Base-by-base conservation (phyloP, 2,888 invertebrate genomes). In the Euplagia quadripunctaria region DNA sequence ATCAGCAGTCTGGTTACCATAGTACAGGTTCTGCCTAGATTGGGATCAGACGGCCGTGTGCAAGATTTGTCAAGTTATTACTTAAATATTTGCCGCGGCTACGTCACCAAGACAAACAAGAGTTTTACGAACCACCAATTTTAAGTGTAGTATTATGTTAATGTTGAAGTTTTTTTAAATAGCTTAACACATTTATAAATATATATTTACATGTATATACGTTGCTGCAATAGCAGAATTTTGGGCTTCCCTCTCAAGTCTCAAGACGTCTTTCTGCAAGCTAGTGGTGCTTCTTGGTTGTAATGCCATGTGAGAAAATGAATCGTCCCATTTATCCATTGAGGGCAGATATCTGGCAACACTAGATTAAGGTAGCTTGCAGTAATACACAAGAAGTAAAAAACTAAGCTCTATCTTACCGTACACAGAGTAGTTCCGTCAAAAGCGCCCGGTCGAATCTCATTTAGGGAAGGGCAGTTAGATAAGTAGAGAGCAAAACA, bases 401-500 rank as follows among this genome's bases (percentile, higher is more conserved):
- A 41, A 61, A 51, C 58, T 61, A 20, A 20, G 20, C n/a, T 20
- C n/a, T 11, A n/a, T 55, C 96, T 96, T 88, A 97, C 97, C 92
- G 92, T 95, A 81, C 97, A 96, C 51, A 96, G 77, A 52, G 93
- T 90, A 6, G 96, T 92, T 9, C 94, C 94, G 81, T 93, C 92
- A 82, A 97, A 96, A 8, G 96, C 94, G 16, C 96, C 92, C 51
- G 92, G 90, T 16, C 89, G 87, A 70, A 97, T 94, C 49, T 89
- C 90, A 16, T 80, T 86, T 74, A 97, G 84, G 4, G 91, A 89
- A 0, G 89, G 90, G 84, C 96, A 96, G 69, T 92, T 93, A 1
- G 96, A 94, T 42, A 97, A 82, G 82, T 90, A 95, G 17, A 97
- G 90, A 82, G 94, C 94, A 78, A 96, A 94, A 79, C 96, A 96